A percentile compares a stretch with the other conserved stretches of the same genome.
Conservation (phyloP, 2,797 vertebrate genomes). For the Pseudochaenichthys georgianus region DNA sequence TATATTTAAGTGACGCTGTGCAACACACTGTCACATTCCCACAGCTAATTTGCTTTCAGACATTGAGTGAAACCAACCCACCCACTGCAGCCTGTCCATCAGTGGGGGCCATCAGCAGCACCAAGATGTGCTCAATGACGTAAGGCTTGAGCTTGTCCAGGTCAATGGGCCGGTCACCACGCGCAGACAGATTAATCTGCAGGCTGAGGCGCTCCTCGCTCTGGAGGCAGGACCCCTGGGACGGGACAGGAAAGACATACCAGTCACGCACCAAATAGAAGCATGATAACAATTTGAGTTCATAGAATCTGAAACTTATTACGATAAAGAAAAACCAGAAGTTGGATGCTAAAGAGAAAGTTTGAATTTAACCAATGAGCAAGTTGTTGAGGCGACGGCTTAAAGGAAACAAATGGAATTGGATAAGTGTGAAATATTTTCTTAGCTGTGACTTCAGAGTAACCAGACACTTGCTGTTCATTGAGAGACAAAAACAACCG, state of each 20-base stretch:
- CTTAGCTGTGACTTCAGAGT: neutral
- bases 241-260: constrained; percentile 56
- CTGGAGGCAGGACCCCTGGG: constrained; percentile 82
- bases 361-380: neutral
- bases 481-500: constrained; percentile 1
- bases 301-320: neutral
- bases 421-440: constrained; percentile 4
- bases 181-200: constrained; percentile 92
- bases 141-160: constrained; percentile 95
- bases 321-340: neutral
- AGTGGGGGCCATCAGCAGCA: constrained; percentile 89
- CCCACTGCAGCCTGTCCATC: constrained; percentile 71
- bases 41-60: constrained; percentile 10
- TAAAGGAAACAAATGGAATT: neutral
- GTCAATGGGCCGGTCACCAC: constrained; percentile 88
- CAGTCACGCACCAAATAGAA: constrained; percentile 50
- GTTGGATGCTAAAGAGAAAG: neutral
- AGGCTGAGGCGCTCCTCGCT: constrained; percentile 87
- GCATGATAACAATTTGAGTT: constrained; percentile 1
- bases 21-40: neutral
- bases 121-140: constrained; percentile 94
- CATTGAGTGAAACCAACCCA: constrained; percentile 51
- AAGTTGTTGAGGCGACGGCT: neutral
- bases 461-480: neutral
- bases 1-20: neutral